Percentiles rank a stretch among this genome's conserved stretches.
phyloP scores from a whole-genome alignment of 2,888 invertebrate genomes.

The Ligdia adustata region DNA sequence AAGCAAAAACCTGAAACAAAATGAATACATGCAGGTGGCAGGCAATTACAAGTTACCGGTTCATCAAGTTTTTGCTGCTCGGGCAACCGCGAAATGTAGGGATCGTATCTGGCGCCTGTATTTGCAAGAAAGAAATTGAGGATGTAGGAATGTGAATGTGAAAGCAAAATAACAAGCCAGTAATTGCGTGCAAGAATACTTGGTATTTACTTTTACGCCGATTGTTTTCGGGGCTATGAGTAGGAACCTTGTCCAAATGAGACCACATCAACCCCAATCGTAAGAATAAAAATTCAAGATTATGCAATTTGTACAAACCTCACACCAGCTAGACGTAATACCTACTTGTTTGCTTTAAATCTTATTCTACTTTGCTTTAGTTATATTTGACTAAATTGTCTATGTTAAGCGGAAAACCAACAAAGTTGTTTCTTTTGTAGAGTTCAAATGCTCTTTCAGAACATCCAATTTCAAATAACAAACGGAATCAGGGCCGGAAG shows the following conservation, averaged over 20 bases:
- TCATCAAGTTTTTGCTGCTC: constrained; percentile 12
- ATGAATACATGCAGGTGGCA: constrained; percentile 1
- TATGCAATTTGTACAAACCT: too few relatives aligned
- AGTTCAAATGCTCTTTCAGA: too few relatives aligned
- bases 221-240: background rate
- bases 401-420: too few relatives aligned
- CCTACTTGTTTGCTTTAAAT: too few relatives aligned
- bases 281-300: too few relatives aligned
- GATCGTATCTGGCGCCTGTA: constrained; percentile 8
- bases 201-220: background rate
- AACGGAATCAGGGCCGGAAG: too few relatives aligned
- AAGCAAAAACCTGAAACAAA: background rate
- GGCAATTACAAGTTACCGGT: constrained; percentile 6
- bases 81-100: constrained; percentile 6
- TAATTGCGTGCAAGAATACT: constrained; percentile 8
- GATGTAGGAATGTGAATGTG: constrained; percentile 13
- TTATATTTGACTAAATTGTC: too few relatives aligned
- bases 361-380: too few relatives aligned
- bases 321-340: too few relatives aligned
- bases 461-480: too few relatives aligned
- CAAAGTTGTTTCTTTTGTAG: too few relatives aligned
- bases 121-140: background rate
- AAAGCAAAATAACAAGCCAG: constrained; percentile 14
- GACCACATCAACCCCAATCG: too few relatives aligned
- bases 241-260: background rate